Evolutionary conservation across 1,140 invertebrate genomes (phyloP).

Genomic region (Microplitis mediator): DNA sequence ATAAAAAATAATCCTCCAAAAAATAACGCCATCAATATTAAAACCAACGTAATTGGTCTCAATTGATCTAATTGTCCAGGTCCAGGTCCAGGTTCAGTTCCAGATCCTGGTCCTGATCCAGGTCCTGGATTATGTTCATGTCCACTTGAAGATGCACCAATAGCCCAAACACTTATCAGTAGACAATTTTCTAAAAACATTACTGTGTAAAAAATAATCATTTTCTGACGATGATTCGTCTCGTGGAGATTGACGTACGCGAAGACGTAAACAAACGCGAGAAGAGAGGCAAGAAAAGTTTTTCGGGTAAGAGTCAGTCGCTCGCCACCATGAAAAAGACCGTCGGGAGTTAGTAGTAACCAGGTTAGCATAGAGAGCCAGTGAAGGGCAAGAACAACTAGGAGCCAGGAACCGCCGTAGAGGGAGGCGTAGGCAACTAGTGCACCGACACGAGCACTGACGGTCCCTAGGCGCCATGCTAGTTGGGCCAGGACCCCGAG

Average conservation of each 20-base stretch:
- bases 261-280: slow-evolving; percentile 87
- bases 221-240: slow-evolving; percentile 78
- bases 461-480: slow-evolving; percentile 83
- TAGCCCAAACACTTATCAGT: slow-evolving; percentile 75
- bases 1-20: slow-evolving; percentile 81
- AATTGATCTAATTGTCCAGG: slow-evolving; percentile 47
- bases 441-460: slow-evolving; percentile 79
- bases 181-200: slow-evolving; percentile 89
- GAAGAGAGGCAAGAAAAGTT: slow-evolving; percentile 72
- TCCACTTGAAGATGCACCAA: slow-evolving; percentile 53
- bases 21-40: slow-evolving; percentile 67
- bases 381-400: slow-evolving; percentile 80
- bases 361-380: slow-evolving; percentile 86
- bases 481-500: slow-evolving; percentile 81
- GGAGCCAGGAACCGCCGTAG: slow-evolving; percentile 70
- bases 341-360: slow-evolving; percentile 80
- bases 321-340: slow-evolving; percentile 79
- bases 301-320: slow-evolving; percentile 71
- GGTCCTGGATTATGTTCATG: slow-evolving; percentile 27
- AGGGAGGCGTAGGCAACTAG: slow-evolving; percentile 84
- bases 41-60: slow-evolving; percentile 65
- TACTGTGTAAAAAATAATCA: slow-evolving; percentile 87
- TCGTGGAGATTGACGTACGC: slow-evolving; percentile 90
- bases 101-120: slow-evolving; percentile 45
- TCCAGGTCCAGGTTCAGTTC: slow-evolving; percentile 42